Percentiles rank a stretch among this genome's conserved stretches.
These are phyloP conservation scores for Plebejus melissa DNA, from an alignment of 2,888 invertebrate species.

Conservation along the genomic window DNA sequence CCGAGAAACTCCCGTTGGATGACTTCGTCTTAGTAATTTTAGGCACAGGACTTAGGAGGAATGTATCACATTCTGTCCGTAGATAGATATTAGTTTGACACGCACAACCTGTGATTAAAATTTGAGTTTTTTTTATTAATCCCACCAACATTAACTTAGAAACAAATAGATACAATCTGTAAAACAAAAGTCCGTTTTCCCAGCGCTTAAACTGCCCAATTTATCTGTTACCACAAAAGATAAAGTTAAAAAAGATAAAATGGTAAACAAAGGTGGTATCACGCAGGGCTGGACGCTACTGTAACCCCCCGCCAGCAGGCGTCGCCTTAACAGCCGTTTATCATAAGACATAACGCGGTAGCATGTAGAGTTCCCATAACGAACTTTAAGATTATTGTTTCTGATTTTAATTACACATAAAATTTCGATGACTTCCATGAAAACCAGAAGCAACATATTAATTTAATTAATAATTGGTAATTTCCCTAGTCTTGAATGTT, in stretches of 20 bases:
- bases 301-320: constrained; percentile 67
- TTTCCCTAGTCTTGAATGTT: neutral
- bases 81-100: too few relatives aligned
- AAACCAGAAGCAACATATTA: constrained; percentile 14
- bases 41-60: too few relatives aligned
- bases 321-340: constrained; percentile 46
- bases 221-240: constrained; percentile 15
- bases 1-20: too few relatives aligned
- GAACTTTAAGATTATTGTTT: constrained; percentile 46
- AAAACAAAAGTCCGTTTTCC: neutral
- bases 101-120: too few relatives aligned
- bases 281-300: constrained; percentile 69
- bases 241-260: constrained; percentile 29
- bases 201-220: constrained; percentile 15
- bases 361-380: constrained; percentile 40
- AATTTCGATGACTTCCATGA: neutral
- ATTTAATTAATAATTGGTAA: neutral
- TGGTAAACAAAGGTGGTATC: constrained; percentile 49
- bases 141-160: neutral
- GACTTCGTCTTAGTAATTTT: too few relatives aligned
- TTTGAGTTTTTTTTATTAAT: too few relatives aligned
- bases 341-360: constrained; percentile 38
- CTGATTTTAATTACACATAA: constrained; percentile 42
- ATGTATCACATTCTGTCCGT: too few relatives aligned
- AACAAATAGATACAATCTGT: neutral